These are phyloP conservation scores for Idaea dimidiata DNA, from an alignment of 2,888 invertebrate species.

Conservation along the genomic window DNA sequence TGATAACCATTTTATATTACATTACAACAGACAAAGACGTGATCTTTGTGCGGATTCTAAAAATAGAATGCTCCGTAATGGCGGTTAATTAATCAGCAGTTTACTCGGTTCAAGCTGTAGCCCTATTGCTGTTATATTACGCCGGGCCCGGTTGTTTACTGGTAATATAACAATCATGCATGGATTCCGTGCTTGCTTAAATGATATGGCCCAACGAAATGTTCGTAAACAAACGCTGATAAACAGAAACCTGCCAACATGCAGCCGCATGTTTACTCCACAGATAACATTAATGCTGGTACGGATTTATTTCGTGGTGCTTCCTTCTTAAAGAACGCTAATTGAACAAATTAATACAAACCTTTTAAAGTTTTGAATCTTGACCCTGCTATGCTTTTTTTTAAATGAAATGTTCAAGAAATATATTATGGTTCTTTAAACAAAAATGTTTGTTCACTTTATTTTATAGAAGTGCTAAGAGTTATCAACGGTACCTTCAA, in stretches of 20 bases:
- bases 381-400: background rate
- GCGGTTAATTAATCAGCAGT: constrained; percentile 76
- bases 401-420: too few relatives aligned
- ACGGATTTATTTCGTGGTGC: background rate
- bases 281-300: constrained; percentile 4
- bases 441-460: background rate
- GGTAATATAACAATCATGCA: constrained; percentile 37
- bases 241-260: constrained; percentile 24
- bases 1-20: constrained; percentile 68
- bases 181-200: constrained; percentile 39
- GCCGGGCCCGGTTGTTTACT: constrained; percentile 36
- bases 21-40: constrained; percentile 75
- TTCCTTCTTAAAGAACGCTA: background rate
- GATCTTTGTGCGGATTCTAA: constrained; percentile 75
- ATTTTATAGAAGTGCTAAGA: background rate
- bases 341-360: background rate
- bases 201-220: constrained; percentile 29
- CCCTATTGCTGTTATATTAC: constrained; percentile 43
- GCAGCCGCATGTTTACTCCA: constrained; percentile 19
- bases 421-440: background rate
- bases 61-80: constrained; percentile 71
- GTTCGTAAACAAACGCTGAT: constrained; percentile 40
- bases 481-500: background rate
- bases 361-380: background rate
- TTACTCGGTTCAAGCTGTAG: constrained; percentile 65